Evolutionary conservation across 2,797 vertebrate species (phyloP), one percentile per base, ranked within the genome.

Genomic region (Denticeps clupeoides): DNA sequence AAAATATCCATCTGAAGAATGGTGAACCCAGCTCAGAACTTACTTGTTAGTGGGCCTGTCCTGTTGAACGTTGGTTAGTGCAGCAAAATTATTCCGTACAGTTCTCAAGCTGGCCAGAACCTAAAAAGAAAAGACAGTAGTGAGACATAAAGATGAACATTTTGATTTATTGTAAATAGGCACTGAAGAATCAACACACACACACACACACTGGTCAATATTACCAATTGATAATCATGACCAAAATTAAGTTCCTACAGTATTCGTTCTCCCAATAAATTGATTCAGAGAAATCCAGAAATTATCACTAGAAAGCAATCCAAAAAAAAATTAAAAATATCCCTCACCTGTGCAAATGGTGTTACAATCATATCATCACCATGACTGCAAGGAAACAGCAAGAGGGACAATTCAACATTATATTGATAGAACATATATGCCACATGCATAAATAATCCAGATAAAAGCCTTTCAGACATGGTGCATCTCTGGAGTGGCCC

Each of bases 281-380:
- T n/a, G n/a, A n/a, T n/a, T n/a, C n/a, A n/a, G n/a, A n/a, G n/a
- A n/a, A n/a, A n/a, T n/a, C n/a, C n/a, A n/a, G n/a, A n/a, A n/a
- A n/a, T n/a, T n/a, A n/a, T n/a, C n/a, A n/a, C n/a, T n/a, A n/a
- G n/a, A n/a, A n/a, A n/a, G n/a, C n/a, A n/a, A n/a, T n/a, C n/a
- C n/a, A n/a, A n/a, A n/a, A n/a, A n/a, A n/a, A n/a, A 19, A 37
- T 3, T 11, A 18, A 13, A 3, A 4, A 2, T 46, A 16, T 8
- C 1, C 19, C 77, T 71, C 81, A 98, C 94, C 90, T 98, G 94
- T 83, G 93, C 94, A 87, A 99, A 99, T 40, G 94, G 94, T 28
- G 94, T 97, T 87, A 99, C 94, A 83, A 99, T 99, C 89, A 97
- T 90, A 85, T 99, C 93, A 82, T 99, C 94, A 74, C 93, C 94